Conservation (phyloP, 2,113 vertebrate species). For the Tichodroma muraria region DNA sequence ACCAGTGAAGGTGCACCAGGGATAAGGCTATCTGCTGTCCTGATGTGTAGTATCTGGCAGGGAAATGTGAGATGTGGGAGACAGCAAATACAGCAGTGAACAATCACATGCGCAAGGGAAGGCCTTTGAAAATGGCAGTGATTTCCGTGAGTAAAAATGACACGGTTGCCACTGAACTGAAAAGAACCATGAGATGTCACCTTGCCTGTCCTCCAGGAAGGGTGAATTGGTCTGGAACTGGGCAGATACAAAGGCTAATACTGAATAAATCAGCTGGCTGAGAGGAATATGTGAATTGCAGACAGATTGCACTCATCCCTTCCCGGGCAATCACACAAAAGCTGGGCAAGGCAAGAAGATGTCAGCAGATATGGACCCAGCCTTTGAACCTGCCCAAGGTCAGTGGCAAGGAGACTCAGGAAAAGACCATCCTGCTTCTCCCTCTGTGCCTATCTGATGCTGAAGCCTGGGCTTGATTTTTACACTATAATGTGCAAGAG, state of each 20-base stretch:
- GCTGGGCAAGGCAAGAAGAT: neutral
- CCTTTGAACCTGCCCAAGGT: constrained; percentile 1
- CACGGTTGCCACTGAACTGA: neutral
- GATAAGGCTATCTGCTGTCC: neutral
- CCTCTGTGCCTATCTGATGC: neutral
- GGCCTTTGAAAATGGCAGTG: neutral
- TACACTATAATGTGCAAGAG: neutral
- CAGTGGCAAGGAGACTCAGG: neutral
- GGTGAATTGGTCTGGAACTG: neutral
- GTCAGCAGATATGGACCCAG: neutral
- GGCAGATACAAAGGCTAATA: neutral
- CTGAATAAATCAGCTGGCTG: neutral
- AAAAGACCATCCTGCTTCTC: neutral
- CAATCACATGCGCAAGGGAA: neutral
- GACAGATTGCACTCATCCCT: neutral
- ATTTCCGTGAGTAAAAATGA: neutral
- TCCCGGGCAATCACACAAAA: neutral
- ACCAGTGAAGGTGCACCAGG: neutral
- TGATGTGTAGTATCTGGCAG: neutral
- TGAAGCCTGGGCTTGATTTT: neutral
- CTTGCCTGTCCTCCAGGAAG: neutral
- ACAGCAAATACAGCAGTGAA: neutral
- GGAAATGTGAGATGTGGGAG: neutral
- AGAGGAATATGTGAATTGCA: neutral
- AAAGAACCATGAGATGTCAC: neutral